A percentile compares a stretch with the other conserved stretches of the same genome.
These are phyloP conservation scores for Enteromius unitaeniatus DNA, from an alignment of 2,797 vertebrate species.

Conservation along the genomic window DNA sequence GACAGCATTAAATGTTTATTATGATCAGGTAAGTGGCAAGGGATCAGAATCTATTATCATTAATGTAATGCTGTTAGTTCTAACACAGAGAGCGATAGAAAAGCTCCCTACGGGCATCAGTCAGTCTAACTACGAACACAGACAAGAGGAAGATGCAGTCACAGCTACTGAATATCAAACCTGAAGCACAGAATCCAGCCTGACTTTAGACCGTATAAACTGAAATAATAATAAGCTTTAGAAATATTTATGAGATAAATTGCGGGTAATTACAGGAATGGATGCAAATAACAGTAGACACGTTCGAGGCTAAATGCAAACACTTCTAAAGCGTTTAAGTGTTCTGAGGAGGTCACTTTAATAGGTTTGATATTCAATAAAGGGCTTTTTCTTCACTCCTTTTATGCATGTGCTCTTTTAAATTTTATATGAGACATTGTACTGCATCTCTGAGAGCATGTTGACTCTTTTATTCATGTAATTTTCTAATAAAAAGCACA, in stretches of 20 bases:
- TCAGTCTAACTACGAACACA: conserved; percentile 26
- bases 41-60: conserved; percentile 7
- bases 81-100: neutral
- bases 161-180: conserved; percentile 38
- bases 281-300: conserved; percentile 8
- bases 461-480: neutral
- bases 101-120: conserved; percentile 27
- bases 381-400: neutral
- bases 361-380: neutral
- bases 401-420: neutral
- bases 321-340: conserved; percentile 14
- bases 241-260: conserved; percentile 18
- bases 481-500: conserved; percentile 15
- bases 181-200: neutral
- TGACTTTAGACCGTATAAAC: neutral
- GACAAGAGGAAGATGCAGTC: conserved; percentile 27
- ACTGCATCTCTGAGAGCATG: neutral
- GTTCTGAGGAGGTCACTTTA: neutral
- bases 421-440: neutral
- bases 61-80: conserved; percentile 38
- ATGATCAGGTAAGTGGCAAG: conserved; percentile 9
- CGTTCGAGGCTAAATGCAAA: neutral
- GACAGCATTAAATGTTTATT: neutral
- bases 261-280: neutral
- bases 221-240: neutral